Conservation (phyloP, 64 coral and sea anemone genomes). For the Montipora efflorescens region DNA sequence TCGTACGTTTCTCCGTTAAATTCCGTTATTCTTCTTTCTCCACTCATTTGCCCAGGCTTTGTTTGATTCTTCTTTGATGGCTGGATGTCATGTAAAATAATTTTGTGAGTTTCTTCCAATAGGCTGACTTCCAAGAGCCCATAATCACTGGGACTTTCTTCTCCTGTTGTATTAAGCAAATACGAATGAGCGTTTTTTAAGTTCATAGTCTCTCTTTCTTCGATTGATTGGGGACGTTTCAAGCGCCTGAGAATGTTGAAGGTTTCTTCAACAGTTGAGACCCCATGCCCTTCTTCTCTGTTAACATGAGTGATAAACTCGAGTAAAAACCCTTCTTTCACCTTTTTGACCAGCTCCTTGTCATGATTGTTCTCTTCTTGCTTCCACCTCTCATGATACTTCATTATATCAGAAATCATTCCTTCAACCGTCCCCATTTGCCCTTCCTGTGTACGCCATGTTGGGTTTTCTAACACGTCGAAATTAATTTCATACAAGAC, state of each 20-base stretch:
- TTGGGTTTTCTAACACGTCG: neutral
- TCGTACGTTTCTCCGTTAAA: conserved; percentile 64
- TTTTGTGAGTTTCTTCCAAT: conserved; percentile 5
- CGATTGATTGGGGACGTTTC: conserved; percentile 1
- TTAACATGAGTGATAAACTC: conserved; percentile 75
- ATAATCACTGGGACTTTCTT: neutral
- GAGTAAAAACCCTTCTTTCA: conserved; percentile 1
- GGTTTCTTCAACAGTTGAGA: conserved; percentile 11
- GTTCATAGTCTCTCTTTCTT: conserved; percentile 79
- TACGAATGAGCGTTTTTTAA: conserved; percentile 44
- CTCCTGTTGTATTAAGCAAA: neutral
- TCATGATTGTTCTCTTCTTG: neutral
- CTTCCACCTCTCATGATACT: conserved; percentile 8
- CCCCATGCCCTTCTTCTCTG: conserved; percentile 76
- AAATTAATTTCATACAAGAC: neutral
- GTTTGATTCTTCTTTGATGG: neutral
- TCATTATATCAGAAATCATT: conserved; percentile 31
- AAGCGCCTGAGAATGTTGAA: conserved; percentile 1
- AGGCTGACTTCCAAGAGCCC: conserved; percentile 46
- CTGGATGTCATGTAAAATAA: conserved; percentile 11
- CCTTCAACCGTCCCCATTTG: neutral
- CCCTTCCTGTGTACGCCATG: neutral
- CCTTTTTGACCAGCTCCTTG: neutral
- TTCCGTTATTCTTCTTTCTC: neutral
- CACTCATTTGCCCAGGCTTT: conserved; percentile 4